Percentiles rank a stretch among this genome's conserved stretches.
These are phyloP conservation scores for Leptopterna dolabrata DNA, from an alignment of 2,888 invertebrate species.

Conservation along the genomic window DNA sequence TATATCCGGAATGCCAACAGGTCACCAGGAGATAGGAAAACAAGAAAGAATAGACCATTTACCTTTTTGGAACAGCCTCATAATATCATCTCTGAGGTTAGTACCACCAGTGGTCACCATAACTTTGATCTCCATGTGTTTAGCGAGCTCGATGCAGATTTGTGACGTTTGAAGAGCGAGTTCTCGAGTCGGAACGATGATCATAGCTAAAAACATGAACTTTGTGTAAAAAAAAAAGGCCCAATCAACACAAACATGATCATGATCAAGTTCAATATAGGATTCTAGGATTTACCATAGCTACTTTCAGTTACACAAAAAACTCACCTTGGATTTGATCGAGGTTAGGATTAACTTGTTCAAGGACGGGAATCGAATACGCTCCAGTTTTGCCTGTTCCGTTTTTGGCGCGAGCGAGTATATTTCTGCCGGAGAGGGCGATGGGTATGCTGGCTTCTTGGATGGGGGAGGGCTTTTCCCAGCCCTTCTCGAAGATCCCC, in stretches of 20 bases:
- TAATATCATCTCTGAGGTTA: constrained; percentile 96
- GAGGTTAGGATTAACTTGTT: constrained; percentile 89
- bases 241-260: background rate
- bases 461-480: constrained; percentile 99
- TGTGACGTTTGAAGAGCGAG: constrained; percentile 99
- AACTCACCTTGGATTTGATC: constrained; percentile 85
- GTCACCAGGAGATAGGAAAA: too few species aligned
- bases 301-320: background rate
- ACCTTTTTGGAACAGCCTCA: constrained; percentile 99
- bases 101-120: constrained; percentile 99
- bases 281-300: background rate
- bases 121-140: constrained; percentile 95
- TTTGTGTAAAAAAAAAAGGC: constrained; percentile 2
- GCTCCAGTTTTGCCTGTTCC: constrained; percentile 99
- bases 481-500: constrained; percentile 99
- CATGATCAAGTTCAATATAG: background rate
- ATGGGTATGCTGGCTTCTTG: constrained; percentile 99
- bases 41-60: constrained; percentile 59
- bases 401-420: constrained; percentile 98
- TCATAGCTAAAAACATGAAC: constrained; percentile 76
- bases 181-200: constrained; percentile 98
- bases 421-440: constrained; percentile 96
- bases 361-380: constrained; percentile 97
- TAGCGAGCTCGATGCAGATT: constrained; percentile 98
- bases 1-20: too few species aligned